These are phyloP conservation scores for Zaprionus camerounensis DNA, from an alignment of 1,140 invertebrate species.

Conservation along the genomic window DNA sequence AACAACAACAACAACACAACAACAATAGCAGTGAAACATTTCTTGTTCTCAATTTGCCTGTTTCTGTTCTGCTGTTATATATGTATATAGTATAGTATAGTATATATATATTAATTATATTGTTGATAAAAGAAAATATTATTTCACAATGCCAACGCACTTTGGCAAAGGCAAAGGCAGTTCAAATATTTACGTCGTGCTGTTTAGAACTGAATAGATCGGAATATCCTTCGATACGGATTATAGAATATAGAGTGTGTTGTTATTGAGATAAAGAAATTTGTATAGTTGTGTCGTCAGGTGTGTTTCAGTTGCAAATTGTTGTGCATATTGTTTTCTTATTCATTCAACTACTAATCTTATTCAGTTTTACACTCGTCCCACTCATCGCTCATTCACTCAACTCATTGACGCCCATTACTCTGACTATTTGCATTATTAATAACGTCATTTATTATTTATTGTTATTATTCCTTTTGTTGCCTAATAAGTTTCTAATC, in stretches of 20 bases:
- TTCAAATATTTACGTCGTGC: constrained; percentile 56
- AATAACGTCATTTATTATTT: not conserved
- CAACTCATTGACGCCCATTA: constrained; percentile 1
- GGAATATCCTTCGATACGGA: not conserved
- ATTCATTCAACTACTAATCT: not conserved
- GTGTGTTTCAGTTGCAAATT: not conserved
- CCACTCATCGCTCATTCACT: not conserved
- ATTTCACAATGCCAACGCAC: constrained; percentile 64
- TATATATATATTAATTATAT: constrained; percentile 48
- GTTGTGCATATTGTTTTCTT: not conserved
- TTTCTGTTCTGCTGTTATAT: constrained; percentile 22
- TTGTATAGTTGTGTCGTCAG: not conserved
- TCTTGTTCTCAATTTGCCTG: constrained; percentile 35
- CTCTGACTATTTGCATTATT: not conserved
- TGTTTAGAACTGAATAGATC: constrained; percentile 44
- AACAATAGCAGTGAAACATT: constrained; percentile 39
- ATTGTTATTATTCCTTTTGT: not conserved
- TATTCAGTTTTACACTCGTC: not conserved
- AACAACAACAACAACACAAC: constrained; percentile 19
- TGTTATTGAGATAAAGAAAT: not conserved
- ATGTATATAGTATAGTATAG: not conserved
- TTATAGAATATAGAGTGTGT: constrained; percentile 3
- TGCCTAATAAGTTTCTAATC: not conserved
- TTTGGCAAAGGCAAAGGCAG: constrained; percentile 50
- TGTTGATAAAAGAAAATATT: constrained; percentile 66